Conservation (phyloP, 2,888 invertebrate genomes). For the Apotomis betuletana region DNA sequence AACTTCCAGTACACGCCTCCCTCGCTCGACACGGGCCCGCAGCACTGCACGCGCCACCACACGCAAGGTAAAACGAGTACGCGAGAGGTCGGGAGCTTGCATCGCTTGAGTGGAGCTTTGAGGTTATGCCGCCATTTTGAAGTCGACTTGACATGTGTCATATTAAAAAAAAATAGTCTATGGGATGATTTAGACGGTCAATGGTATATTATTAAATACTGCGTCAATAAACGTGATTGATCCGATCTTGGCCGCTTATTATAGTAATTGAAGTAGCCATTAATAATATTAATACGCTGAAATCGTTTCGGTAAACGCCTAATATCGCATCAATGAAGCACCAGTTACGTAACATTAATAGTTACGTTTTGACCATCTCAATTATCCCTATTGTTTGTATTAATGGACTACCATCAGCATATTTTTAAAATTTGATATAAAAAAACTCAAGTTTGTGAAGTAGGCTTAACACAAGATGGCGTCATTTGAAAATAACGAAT, state of each 20-base stretch:
- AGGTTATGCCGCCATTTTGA: conserved; percentile 33
- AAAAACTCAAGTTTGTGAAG: neutral
- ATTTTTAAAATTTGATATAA: too few species aligned
- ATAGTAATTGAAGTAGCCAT: too few species aligned
- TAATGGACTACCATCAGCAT: too few species aligned
- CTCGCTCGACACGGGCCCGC: conserved; percentile 60
- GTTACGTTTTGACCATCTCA: too few species aligned
- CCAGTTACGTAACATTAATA: too few species aligned
- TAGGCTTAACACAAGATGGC: conserved; percentile 32
- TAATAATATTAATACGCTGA: too few species aligned
- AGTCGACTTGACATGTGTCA: conserved; percentile 4
- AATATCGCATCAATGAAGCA: too few species aligned
- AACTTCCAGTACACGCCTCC: conserved; percentile 90
- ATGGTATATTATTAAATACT: too few species aligned
- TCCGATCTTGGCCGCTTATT: too few species aligned
- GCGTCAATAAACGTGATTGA: too few species aligned
- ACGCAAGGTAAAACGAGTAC: conserved; percentile 55
- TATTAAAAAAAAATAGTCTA: conserved; percentile 2
- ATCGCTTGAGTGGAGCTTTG: conserved; percentile 30
- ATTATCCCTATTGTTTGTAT: too few species aligned
- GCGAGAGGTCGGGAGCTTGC: conserved; percentile 16
- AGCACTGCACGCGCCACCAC: conserved; percentile 66
- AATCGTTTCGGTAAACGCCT: too few species aligned
- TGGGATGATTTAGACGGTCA: neutral
- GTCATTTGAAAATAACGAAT: conserved; percentile 22